phyloP scores from a whole-genome alignment of 2,797 vertebrate species.

The Pipistrellus pipistrellus region DNA sequence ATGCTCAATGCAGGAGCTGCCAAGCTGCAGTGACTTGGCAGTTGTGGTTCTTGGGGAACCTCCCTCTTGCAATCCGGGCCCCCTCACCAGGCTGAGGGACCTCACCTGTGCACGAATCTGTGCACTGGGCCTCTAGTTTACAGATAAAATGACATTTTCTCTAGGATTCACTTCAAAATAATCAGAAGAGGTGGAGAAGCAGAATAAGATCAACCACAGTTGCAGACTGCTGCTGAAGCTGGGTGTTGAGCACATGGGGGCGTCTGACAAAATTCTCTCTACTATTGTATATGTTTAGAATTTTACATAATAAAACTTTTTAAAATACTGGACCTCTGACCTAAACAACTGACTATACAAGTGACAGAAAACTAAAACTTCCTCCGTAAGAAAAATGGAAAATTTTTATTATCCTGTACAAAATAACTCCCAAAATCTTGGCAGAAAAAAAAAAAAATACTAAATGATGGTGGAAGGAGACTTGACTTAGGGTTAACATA shows the following conservation, averaged over 20 bases:
- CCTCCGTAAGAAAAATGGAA: conserved; percentile 20
- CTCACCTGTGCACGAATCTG: too few species aligned
- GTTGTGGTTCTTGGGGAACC: too few species aligned
- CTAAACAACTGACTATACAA: conserved; percentile 10
- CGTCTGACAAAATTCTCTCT: conserved; percentile 2
- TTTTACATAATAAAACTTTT: conserved; percentile 44
- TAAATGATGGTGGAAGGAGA: background rate
- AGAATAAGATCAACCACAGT: background rate
- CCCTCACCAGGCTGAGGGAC: too few species aligned
- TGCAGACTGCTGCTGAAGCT: background rate
- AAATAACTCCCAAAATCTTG: conserved; percentile 17
- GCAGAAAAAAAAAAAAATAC: background rate
- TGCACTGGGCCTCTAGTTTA: background rate
- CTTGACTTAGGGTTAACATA: background rate
- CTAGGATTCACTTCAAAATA: conserved; percentile 3
- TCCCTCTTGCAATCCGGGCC: too few species aligned
- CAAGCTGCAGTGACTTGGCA: too few species aligned
- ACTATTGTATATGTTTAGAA: background rate
- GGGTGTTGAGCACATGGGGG: background rate
- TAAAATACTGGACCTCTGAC: background rate
- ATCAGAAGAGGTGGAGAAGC: background rate
- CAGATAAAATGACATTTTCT: background rate
- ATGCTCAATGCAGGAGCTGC: too few species aligned
- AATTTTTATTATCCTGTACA: conserved; percentile 32
- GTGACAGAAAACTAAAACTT: background rate